Percentiles rank a stretch among this genome's conserved stretches.
Conservation (phyloP, 2,797 vertebrate species). For the Threskiornis aethiopicus region DNA sequence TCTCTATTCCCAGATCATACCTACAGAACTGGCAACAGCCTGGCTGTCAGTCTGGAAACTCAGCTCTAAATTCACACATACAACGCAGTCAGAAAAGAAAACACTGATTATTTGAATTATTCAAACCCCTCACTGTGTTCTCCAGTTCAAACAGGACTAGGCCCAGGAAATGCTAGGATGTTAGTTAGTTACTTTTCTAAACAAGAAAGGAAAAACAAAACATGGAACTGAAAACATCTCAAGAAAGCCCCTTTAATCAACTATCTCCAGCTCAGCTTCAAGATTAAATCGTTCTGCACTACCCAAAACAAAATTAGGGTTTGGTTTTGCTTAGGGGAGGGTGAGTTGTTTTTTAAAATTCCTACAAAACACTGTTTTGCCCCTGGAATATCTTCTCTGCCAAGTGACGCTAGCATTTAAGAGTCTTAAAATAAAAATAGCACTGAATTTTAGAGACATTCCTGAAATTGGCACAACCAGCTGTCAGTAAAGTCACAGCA, state of each 20-base stretch:
- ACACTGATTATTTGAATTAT: not conserved
- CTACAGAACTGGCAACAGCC: not conserved
- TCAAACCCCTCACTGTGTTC: not conserved
- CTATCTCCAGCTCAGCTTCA: not conserved
- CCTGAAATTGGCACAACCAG: not conserved
- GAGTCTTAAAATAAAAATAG: not conserved
- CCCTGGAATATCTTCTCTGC: not conserved
- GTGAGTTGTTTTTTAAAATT: not conserved
- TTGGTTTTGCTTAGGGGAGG: not conserved
- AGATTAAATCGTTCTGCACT: not conserved
- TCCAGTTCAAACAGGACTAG: not conserved
- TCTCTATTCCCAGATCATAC: not conserved
- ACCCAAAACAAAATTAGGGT: not conserved
- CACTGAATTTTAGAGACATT: not conserved
- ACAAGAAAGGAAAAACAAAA: not conserved
- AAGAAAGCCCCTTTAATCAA: not conserved
- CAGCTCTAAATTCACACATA: not conserved
- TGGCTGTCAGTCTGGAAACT: slow-evolving; percentile 1
- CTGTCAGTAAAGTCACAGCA: not conserved
- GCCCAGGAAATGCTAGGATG: not conserved
- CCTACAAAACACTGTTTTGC: not conserved
- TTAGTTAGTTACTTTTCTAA: not conserved
- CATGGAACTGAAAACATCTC: not conserved
- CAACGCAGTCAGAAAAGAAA: not conserved
- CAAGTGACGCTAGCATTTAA: not conserved